Conservation (phyloP, 2,113 vertebrate genomes). For the Sitta europaea region DNA sequence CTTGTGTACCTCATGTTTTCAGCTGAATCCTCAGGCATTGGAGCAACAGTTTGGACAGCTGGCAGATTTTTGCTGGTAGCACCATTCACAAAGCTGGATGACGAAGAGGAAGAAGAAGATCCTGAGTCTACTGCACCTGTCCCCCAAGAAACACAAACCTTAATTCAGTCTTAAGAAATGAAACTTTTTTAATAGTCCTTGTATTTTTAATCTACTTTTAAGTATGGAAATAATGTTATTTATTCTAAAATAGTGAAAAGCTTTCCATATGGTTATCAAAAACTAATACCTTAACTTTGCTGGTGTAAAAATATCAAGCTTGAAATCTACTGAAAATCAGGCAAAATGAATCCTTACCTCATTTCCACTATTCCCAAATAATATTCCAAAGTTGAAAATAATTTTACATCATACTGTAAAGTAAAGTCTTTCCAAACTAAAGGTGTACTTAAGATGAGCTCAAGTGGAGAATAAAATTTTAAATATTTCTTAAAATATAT, state of each 20-base stretch:
- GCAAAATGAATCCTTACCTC: conserved; percentile 36
- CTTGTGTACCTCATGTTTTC: conserved; percentile 89
- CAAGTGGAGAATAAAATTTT: background rate
- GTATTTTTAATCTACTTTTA: background rate
- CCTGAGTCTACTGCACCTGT: conserved; percentile 90
- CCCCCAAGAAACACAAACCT: conserved; percentile 50
- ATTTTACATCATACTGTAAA: conserved; percentile 47
- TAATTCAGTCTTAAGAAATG: conserved; percentile 50
- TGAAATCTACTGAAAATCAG: conserved; percentile 12
- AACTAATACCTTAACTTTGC: background rate
- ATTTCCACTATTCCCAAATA: conserved; percentile 20
- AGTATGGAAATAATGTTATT: background rate
- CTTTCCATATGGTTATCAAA: background rate
- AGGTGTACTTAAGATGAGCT: background rate
- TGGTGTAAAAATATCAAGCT: background rate
- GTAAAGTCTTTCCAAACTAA: conserved; percentile 19
- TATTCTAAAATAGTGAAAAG: conserved; percentile 7
- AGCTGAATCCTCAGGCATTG: conserved; percentile 95
- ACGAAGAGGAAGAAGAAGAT: conserved; percentile 91
- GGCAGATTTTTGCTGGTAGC: conserved; percentile 98
- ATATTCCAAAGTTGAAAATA: conserved; percentile 37
- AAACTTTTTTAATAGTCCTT: background rate
- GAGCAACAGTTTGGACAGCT: conserved; percentile 94
- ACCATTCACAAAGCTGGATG: conserved; percentile 97
- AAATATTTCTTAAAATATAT: background rate